Base-by-base conservation (phyloP, 2,888 invertebrate species). In the Drosophila mettleri region DNA sequence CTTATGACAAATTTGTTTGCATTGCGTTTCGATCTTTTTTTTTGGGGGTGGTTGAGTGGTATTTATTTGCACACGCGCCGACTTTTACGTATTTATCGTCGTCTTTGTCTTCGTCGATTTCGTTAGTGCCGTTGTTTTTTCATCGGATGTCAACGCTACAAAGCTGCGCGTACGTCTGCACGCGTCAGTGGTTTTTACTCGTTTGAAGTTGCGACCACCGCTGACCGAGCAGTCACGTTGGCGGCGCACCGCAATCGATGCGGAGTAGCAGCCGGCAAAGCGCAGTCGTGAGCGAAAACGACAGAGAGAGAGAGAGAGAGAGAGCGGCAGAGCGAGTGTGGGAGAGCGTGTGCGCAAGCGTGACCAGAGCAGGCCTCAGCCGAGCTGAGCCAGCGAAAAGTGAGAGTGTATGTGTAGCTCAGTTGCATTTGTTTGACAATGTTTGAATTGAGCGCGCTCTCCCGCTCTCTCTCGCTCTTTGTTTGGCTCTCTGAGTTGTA, bases 131-230 rank as follows among this genome's bases (percentile, higher is more conserved):
- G 49, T 58, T 33, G 48, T 67, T 64, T 18, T 20, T 31, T 8
- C 18, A 62, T 36, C 48, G 5, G n/a, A 43, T 43, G 59, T 79
- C 53, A 64, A 57, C 58, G 70, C 59, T 69, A 55, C 46, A 60
- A 58, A 69, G 70, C 77, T 82, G 74, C 77, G 76, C 80, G 62
- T 45, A 83, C 88, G 86, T 83, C 88, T 86, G 81, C 80, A 88
- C 88, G 88, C 88, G 84, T 69, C 84, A 64, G 74, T 71, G 84
- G 80, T 80, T 88, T 66, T 69, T 54, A 83, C 80, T 83, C 82
- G 86, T 76, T 86, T 83, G 80, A 83, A 85, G 76, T 85, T 69
- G 72, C 51, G 78, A 55, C 69, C 78, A 53, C 46, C 59, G 66
- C 16, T 34, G 57, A 34, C 46, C 46, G 65, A 27, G 63, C 62